A percentile compares a stretch with the other conserved stretches of the same genome.
Evolutionary conservation across 2,113 vertebrate genomes (phyloP).

Genomic region (Chitala chitala): DNA sequence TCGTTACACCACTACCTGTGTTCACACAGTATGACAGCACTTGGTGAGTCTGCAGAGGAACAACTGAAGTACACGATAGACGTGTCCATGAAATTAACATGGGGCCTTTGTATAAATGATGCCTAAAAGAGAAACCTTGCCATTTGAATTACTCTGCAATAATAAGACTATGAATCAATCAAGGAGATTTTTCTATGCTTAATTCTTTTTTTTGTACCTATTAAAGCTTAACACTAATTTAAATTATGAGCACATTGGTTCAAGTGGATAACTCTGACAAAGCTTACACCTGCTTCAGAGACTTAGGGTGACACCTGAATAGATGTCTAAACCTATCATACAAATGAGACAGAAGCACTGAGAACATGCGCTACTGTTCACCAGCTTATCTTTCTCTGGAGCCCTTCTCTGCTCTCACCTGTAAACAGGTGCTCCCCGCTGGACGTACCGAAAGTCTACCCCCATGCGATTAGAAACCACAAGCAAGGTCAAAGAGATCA

Average conservation of each 20-base stretch:
- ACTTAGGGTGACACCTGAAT: slow-evolving; percentile 66
- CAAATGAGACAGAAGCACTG: slow-evolving; percentile 61
- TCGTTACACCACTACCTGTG: too few species aligned
- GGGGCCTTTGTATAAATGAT: not conserved
- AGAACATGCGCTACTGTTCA: slow-evolving; percentile 51
- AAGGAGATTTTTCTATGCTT: slow-evolving; percentile 51
- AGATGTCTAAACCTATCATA: slow-evolving; percentile 69
- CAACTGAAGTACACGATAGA: not conserved
- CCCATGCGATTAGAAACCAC: slow-evolving; percentile 73
- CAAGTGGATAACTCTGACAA: slow-evolving; percentile 60
- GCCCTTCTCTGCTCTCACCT: slow-evolving; percentile 49
- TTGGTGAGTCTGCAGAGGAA: not conserved
- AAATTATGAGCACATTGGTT: slow-evolving; percentile 58
- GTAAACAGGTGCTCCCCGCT: slow-evolving; percentile 17
- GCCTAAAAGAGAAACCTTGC: not conserved
- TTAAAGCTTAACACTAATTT: slow-evolving; percentile 56
- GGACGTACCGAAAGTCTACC: slow-evolving; percentile 46
- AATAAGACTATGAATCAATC: slow-evolving; percentile 47
- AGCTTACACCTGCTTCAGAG: slow-evolving; percentile 73
- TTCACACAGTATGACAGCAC: not conserved
- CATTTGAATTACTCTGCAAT: slow-evolving; percentile 46
- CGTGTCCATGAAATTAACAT: not conserved
- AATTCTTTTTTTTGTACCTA: slow-evolving; percentile 71
- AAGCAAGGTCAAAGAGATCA: slow-evolving; percentile 74
- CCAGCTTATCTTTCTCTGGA: slow-evolving; percentile 60